Percentiles rank a stretch among this genome's conserved stretches.
Evolutionary conservation across 2,888 invertebrate genomes (phyloP).

Genomic region (Spatulosminthurus flaviceps): DNA sequence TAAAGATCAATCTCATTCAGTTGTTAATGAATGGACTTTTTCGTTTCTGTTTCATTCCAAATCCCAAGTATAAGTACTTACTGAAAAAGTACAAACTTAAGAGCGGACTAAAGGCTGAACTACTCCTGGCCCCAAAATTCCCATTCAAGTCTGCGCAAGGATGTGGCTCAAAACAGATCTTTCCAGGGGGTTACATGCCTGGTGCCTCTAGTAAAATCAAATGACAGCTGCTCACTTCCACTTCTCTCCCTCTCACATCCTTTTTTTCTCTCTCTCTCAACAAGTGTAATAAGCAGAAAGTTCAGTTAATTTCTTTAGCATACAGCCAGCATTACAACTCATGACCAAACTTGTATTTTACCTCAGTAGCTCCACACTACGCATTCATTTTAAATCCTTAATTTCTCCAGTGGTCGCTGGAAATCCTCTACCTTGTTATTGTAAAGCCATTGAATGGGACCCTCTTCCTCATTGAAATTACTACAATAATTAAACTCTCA

Average conservation of each 20-base stretch:
- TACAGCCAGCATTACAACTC: not conserved
- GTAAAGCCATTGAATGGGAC: no score
- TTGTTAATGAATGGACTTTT: conserved; percentile 44
- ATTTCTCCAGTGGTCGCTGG: not conserved
- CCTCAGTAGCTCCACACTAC: conserved; percentile 15
- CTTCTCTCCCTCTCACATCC: conserved; percentile 15
- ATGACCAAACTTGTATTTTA: not conserved
- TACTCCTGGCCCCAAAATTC: conserved; percentile 34
- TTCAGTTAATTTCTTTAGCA: not conserved
- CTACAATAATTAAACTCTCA: no score
- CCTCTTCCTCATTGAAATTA: no score
- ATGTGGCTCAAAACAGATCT: conserved; percentile 46
- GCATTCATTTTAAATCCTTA: conserved; percentile 1
- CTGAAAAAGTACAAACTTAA: conserved; percentile 25
- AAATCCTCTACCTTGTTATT: no score
- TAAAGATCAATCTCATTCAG: conserved; percentile 48
- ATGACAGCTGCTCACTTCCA: conserved; percentile 51
- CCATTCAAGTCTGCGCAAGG: conserved; percentile 30
- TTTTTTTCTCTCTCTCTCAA: conserved; percentile 31
- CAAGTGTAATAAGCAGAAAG: not conserved
- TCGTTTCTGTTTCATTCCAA: conserved; percentile 48
- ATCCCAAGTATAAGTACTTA: conserved; percentile 23
- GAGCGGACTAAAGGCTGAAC: conserved; percentile 31
- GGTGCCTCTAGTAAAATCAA: conserved; percentile 46
- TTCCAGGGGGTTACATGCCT: conserved; percentile 47